Evolutionary conservation across 2,113 vertebrate species (phyloP).

Genomic region (Gasterosteus aculeatus): DNA sequence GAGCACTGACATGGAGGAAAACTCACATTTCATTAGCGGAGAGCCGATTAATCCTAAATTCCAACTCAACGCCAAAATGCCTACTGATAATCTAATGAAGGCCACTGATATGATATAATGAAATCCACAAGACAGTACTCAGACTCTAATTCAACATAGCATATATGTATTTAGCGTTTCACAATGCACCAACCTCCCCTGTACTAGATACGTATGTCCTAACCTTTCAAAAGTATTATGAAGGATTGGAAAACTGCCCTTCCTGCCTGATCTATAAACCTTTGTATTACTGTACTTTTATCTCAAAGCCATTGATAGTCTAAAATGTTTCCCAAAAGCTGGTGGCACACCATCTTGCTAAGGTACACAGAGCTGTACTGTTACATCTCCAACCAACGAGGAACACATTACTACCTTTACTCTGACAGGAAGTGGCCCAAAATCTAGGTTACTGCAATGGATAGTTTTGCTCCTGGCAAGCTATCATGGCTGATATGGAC

Average conservation of each 20-base stretch:
- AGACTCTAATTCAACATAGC: slow-evolving; percentile 33
- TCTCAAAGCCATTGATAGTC: background rate
- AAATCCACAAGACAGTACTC: slow-evolving; percentile 42
- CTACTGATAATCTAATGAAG: slow-evolving; percentile 57
- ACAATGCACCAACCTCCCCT: slow-evolving; percentile 9
- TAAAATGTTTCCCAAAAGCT: background rate
- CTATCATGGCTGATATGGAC: slow-evolving; percentile 70
- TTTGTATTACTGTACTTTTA: background rate
- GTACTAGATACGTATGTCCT: background rate
- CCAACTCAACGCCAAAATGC: slow-evolving; percentile 36
- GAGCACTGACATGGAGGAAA: slow-evolving; percentile 43
- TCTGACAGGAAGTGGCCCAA: slow-evolving; percentile 42
- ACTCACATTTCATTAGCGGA: slow-evolving; percentile 54
- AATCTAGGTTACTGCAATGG: slow-evolving; percentile 56
- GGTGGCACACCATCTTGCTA: background rate
- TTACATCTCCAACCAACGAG: slow-evolving; percentile 28
- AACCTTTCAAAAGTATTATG: background rate
- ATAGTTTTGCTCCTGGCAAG: slow-evolving; percentile 70
- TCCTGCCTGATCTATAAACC: background rate
- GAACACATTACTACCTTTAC: slow-evolving; percentile 15
- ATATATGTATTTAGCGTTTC: slow-evolving; percentile 44
- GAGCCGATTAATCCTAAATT: slow-evolving; percentile 49
- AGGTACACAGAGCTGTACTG: background rate
- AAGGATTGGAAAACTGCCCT: background rate
- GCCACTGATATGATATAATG: slow-evolving; percentile 54